A percentile compares a stretch with the other conserved stretches of the same genome.
Conservation (phyloP, 2,888 invertebrate genomes). For the Hyposoter dolosus region DNA sequence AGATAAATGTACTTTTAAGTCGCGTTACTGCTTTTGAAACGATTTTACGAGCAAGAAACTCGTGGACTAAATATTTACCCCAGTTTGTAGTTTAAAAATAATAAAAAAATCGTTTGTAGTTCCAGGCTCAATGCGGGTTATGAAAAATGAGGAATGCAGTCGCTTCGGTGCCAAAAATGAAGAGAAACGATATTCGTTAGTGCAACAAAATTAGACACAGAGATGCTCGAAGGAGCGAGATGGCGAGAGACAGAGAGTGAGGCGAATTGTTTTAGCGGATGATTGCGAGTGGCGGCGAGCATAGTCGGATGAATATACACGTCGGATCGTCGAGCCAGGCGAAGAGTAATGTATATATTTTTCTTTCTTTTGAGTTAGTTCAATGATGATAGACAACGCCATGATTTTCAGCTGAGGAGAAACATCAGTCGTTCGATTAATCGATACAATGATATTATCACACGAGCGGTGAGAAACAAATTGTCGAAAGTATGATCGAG, state of each 20-base stretch:
- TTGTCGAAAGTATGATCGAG: slow-evolving; percentile 42
- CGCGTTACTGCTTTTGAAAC: too few relatives aligned
- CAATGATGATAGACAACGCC: slow-evolving; percentile 69
- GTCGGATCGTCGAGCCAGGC: slow-evolving; percentile 56
- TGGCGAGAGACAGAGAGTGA: slow-evolving; percentile 44
- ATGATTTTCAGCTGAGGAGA: slow-evolving; percentile 69
- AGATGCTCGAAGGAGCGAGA: slow-evolving; percentile 52
- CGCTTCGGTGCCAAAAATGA: slow-evolving; percentile 1
- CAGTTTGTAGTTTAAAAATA: too few relatives aligned
- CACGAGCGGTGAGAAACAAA: slow-evolving; percentile 68
- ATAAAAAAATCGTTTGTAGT: too few relatives aligned
- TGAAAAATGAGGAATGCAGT: not conserved
- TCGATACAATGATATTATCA: slow-evolving; percentile 49
- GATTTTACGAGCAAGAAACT: too few relatives aligned
- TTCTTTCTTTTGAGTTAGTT: slow-evolving; percentile 67
- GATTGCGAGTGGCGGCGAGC: slow-evolving; percentile 57
- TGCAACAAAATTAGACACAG: slow-evolving; percentile 49
- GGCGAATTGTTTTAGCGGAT: slow-evolving; percentile 52
- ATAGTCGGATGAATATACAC: slow-evolving; percentile 58
- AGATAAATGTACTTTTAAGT: too few relatives aligned
- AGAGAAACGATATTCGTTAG: slow-evolving; percentile 49
- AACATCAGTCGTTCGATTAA: slow-evolving; percentile 70
- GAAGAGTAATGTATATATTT: slow-evolving; percentile 38
- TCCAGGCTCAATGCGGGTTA: not conserved
- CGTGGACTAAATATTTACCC: too few relatives aligned